Base-by-base conservation (phyloP, 2,113 vertebrate genomes). In the Mungos mungo region DNA sequence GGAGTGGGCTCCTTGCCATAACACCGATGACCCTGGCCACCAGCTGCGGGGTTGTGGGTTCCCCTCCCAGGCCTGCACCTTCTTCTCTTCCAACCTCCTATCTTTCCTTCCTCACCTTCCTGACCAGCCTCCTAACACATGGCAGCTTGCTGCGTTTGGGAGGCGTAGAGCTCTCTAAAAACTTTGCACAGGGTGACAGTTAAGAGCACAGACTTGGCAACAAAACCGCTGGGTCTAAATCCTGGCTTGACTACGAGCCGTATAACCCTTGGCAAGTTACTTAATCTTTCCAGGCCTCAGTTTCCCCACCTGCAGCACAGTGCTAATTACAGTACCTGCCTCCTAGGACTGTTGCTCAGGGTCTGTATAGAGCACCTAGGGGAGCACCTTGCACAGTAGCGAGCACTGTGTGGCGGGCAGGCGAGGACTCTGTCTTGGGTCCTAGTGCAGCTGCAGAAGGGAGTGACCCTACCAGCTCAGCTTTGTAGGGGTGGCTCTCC, bases 381-480 rank as follows among this genome's bases (percentile, higher is more conserved):
- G 13, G 29, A 0, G 11, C 6, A 41, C 29, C 35, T 65, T 68
- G 63, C 21, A 4, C 0, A 3, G 10, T 10, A 69, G 72, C 6
- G 79, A 88, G 60, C 1, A 0, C 18, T 14, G 1, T 12, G 9
- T 5, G 23, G 65, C 5, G 41, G 47, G 65, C 29, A 35, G 29
- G 47, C 33, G 19, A 25, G 85, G 14, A 31, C 3, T 1, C 2
- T 2, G 2, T 21, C 13, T 16, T 19, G 14, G 13, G 33, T n/a
- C 23, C 45, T 3, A 1, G 41, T 1, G 0, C 13, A 21, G 50
- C 1, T 10, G 29, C 27, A 57, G 50, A 13, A 31, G 25, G 10
- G 3, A 52, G 16, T 54, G 6, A 27, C 35, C 3, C 1, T 13
- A 2, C 57, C 4, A 13, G 2, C 11, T 19, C 5, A 0, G 1